Percentiles rank a stretch among this genome's conserved stretches.
These are phyloP conservation scores for Coptodon rendalli DNA, from an alignment of 2,113 vertebrate species.

Conservation along the genomic window DNA sequence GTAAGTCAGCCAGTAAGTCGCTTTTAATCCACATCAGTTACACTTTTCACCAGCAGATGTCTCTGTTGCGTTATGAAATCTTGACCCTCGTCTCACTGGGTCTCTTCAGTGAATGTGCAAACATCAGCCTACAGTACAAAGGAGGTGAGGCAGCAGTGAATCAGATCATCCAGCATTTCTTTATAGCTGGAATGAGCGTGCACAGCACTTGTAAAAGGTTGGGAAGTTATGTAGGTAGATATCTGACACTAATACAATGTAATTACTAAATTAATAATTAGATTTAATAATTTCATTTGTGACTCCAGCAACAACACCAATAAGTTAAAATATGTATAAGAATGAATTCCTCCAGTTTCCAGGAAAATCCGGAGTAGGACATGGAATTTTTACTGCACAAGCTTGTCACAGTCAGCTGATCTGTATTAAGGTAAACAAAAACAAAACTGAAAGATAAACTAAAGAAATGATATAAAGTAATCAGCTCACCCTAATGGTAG, in stretches of 20 bases:
- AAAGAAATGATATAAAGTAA: not conserved
- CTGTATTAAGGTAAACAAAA: not conserved
- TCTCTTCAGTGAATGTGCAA: not conserved
- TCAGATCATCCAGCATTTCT: not conserved
- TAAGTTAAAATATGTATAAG: not conserved
- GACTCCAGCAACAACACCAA: not conserved
- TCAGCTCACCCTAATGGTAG: not conserved
- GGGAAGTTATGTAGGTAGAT: not conserved
- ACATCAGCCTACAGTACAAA: constrained; percentile 7
- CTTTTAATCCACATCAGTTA: not conserved
- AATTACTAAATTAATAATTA: not conserved
- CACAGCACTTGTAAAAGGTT: not conserved
- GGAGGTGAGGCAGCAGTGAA: not conserved
- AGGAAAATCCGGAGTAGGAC: not conserved
- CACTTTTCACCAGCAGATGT: constrained; percentile 42
- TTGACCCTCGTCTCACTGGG: not conserved
- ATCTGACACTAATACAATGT: not conserved
- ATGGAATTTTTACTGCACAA: not conserved
- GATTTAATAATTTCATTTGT: not conserved
- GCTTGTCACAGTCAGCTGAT: not conserved
- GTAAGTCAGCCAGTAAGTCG: not conserved
- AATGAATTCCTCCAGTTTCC: not conserved
- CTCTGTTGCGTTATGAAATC: not conserved
- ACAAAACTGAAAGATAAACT: not conserved
- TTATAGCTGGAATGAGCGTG: not conserved